Evolutionary conservation across 53 echinoderm and acorn worm genomes (phyloP).

Genomic region (Mesocentrotus franciscanus): DNA sequence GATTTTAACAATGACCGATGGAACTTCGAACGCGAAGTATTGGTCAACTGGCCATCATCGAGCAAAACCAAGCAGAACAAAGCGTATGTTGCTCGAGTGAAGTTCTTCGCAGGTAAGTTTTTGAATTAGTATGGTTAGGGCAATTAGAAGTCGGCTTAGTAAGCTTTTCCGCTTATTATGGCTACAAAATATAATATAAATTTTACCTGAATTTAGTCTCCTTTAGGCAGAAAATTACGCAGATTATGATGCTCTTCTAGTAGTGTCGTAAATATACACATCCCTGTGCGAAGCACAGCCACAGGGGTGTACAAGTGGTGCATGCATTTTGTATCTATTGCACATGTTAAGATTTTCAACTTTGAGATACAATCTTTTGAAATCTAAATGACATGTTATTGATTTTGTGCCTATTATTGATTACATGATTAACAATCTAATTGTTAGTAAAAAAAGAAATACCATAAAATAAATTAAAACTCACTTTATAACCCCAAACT

Average conservation of each 20-base stretch:
- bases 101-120: conserved; percentile 37
- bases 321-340: conserved; percentile 30
- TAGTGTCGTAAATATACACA: conserved; percentile 37
- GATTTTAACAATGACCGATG: conserved; percentile 37
- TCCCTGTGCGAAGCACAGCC: conserved; percentile 27
- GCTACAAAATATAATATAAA: conserved; percentile 37
- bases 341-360: conserved; percentile 20
- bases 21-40: conserved; percentile 37
- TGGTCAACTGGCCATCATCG: conserved; percentile 31
- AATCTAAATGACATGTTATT: conserved; percentile 25
- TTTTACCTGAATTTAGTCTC: conserved; percentile 37
- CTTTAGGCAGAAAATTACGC: conserved; percentile 37
- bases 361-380: conserved; percentile 40
- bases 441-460: conserved; percentile 5
- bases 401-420: conserved; percentile 27
- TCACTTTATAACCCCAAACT: no score
- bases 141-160: conserved; percentile 37
- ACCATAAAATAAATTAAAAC: neutral
- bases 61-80: conserved; percentile 37
- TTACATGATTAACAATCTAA: conserved; percentile 36
- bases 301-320: neutral
- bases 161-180: conserved; percentile 31
- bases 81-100: conserved; percentile 37
- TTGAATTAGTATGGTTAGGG: conserved; percentile 37
- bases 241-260: conserved; percentile 34